phyloP scores from a whole-genome alignment of 2,888 invertebrate species.

The Mythimna lalbum region DNA sequence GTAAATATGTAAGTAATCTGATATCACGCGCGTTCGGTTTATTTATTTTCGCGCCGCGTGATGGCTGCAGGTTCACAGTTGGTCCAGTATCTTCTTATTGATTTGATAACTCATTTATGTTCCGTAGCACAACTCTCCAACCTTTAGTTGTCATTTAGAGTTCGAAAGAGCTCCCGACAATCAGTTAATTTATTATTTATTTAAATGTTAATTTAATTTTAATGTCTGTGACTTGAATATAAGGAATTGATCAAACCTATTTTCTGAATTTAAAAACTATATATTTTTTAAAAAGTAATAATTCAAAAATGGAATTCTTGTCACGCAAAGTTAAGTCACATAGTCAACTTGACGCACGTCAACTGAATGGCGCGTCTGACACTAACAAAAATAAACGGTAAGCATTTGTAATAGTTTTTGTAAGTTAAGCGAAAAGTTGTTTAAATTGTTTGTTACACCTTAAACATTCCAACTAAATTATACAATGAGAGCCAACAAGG shows the following conservation, averaged over 20 bases:
- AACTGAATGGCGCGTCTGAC: slow-evolving; percentile 81
- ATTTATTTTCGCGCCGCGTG: slow-evolving; percentile 66
- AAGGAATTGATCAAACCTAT: slow-evolving; percentile 20
- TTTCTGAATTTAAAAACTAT: slow-evolving; percentile 73
- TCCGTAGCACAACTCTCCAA: slow-evolving; percentile 70
- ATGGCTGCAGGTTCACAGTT: slow-evolving; percentile 63
- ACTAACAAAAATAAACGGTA: slow-evolving; percentile 76
- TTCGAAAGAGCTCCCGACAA: slow-evolving; percentile 74
- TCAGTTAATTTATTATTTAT: slow-evolving; percentile 25
- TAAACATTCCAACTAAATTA: background rate
- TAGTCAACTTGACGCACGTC: slow-evolving; percentile 80
- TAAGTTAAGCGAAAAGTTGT: background rate
- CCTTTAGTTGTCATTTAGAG: slow-evolving; percentile 84
- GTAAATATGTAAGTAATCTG: slow-evolving; percentile 39
- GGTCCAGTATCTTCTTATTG: slow-evolving; percentile 60
- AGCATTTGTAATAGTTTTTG: slow-evolving; percentile 63
- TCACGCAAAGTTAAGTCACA: slow-evolving; percentile 82
- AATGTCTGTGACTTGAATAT: slow-evolving; percentile 12
- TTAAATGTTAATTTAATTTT: slow-evolving; percentile 40
- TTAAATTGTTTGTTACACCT: slow-evolving; percentile 21
- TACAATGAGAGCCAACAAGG: slow-evolving; percentile 27
- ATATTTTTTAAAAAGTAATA: slow-evolving; percentile 63
- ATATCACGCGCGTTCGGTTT: slow-evolving; percentile 65
- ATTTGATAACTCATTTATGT: slow-evolving; percentile 70
- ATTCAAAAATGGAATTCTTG: slow-evolving; percentile 82